These are phyloP conservation scores for Brachypodius melanocephalos DNA, from an alignment of 2,113 vertebrate species.

Conservation along the genomic window DNA sequence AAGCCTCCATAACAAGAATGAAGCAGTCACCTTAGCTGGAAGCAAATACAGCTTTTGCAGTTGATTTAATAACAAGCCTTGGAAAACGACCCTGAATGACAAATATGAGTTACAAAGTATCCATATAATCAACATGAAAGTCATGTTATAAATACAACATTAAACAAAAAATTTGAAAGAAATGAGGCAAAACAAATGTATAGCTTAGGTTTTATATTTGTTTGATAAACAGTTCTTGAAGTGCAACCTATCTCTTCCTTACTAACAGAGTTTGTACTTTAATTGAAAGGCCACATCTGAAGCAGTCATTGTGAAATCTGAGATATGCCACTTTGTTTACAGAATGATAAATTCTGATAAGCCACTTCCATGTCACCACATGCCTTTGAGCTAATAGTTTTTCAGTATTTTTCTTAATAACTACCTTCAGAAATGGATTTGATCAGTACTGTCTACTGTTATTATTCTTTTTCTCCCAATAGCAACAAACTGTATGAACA, in stretches of 20 bases:
- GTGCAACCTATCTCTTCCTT: background rate
- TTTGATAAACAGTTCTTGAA: slow-evolving; percentile 13
- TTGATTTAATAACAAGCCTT: background rate
- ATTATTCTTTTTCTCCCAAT: background rate
- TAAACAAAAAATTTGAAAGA: background rate
- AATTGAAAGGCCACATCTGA: background rate
- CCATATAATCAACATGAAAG: background rate
- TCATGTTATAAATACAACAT: background rate
- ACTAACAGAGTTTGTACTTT: background rate
- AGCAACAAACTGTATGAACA: background rate
- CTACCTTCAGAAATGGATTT: background rate
- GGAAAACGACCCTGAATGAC: background rate
- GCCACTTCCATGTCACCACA: background rate
- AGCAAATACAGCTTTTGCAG: background rate
- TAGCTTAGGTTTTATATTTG: background rate
- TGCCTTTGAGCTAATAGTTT: slow-evolving; percentile 29
- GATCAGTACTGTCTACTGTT: background rate
- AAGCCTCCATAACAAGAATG: background rate
- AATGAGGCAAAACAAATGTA: background rate
- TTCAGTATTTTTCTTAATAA: slow-evolving; percentile 32
- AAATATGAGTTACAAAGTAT: background rate
- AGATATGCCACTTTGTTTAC: slow-evolving; percentile 8
- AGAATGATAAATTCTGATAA: background rate
- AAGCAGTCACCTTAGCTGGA: background rate
- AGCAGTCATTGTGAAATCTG: slow-evolving; percentile 1